Conservation (phyloP, 2,113 vertebrate genomes). For the Scomber japonicus region DNA sequence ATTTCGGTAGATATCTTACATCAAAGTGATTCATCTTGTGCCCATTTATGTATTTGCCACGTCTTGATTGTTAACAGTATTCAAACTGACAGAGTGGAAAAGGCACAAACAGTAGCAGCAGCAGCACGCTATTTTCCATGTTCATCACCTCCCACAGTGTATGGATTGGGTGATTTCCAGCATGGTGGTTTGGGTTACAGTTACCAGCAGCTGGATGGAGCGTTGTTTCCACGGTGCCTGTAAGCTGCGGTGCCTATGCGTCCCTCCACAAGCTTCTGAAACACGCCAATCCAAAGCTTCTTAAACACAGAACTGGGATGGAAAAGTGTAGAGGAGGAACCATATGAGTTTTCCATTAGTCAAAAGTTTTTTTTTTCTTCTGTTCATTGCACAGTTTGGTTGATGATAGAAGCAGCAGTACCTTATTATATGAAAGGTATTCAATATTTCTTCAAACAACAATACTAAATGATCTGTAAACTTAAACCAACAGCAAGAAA, state of each 20-base stretch:
- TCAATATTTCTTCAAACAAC: not conserved
- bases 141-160: slow-evolving; percentile 69
- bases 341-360: slow-evolving; percentile 14
- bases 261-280: slow-evolving; percentile 56
- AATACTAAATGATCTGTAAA: not conserved
- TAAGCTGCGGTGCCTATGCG: slow-evolving; percentile 58
- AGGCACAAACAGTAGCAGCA: slow-evolving; percentile 46
- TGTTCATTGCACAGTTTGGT: not conserved
- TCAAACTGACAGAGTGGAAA: slow-evolving; percentile 50
- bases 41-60: not conserved
- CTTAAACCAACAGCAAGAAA: not conserved
- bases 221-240: slow-evolving; percentile 70
- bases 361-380: slow-evolving; percentile 31
- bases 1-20: slow-evolving; percentile 12
- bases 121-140: slow-evolving; percentile 58
- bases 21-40: slow-evolving; percentile 10
- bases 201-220: slow-evolving; percentile 53
- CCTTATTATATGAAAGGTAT: not conserved
- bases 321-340: slow-evolving; percentile 12
- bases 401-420: not conserved
- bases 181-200: slow-evolving; percentile 55
- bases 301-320: slow-evolving; percentile 7
- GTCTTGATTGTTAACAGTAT: slow-evolving; percentile 14
- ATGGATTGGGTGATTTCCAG: slow-evolving; percentile 66
- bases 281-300: slow-evolving; percentile 48